Base-by-base conservation (phyloP, 2,888 invertebrate genomes). In the Zootermopsis nevadensis region DNA sequence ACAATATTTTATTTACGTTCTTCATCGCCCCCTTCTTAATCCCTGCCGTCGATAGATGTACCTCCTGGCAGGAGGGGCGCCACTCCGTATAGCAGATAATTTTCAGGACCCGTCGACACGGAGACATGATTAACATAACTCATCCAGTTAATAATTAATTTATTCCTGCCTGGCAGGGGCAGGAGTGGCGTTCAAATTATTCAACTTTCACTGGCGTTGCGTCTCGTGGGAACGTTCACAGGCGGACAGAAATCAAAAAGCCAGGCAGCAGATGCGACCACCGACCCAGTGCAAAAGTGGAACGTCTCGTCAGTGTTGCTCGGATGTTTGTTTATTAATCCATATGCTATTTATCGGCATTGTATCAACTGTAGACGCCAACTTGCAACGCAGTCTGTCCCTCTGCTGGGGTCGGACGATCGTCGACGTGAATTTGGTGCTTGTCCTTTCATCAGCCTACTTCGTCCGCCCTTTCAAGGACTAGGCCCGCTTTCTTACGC, bases 81-180 rank as follows among this genome's bases (percentile, higher is more conserved):
- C 19, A 48, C 48, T 48, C 19, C 48, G 3, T 4, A 12, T 6
- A 6, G 6, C 60, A n/a, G n/a, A 60, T n/a, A 27, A n/a, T n/a
- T n/a, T 4, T 4, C 69, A 7, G 69, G 33, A 27, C 10, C 67
- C 8, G 67, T 67, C n/a, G 7, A 15, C 22, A 22, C n/a, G 27
- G 66, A 66, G 30, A 22, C 69, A 69, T 69, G 69, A 69, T 69
- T 69, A 69, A 33, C 69, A 69, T 31, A 31, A 69, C 33, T 69
- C 69, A 69, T 69, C 31, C 33, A 15, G 69, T 69, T 69, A 69
- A 69, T 69, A 69, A 69, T 69, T 31, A 69, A 69, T 69, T 33
- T 69, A 69, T 30, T 30, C 69, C 33, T 69, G 33, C 69, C 69
- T 69, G 15, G 69, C 69, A 15, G 69, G 33, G 15, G 69, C 69